A percentile compares a stretch with the other conserved stretches of the same genome.
Evolutionary conservation across 92 coral and sea anemone species (phyloP).

Genomic region (Epizoanthus illoricatus): DNA sequence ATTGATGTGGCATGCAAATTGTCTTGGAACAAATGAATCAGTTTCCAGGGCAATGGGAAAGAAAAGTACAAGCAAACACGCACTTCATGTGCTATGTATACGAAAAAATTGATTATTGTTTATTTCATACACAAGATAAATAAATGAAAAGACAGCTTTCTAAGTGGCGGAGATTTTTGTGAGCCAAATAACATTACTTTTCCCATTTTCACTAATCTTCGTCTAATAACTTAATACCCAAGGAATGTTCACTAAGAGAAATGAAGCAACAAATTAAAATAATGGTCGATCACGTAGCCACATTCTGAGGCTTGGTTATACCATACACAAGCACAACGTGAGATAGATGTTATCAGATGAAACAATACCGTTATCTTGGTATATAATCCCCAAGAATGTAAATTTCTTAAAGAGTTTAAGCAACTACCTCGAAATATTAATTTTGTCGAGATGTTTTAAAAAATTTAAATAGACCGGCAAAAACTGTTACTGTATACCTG

Average conservation of each 20-base stretch:
- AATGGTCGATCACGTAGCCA: neutral
- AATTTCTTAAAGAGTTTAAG: neutral
- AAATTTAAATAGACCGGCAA: too few species aligned
- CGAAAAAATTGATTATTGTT: neutral
- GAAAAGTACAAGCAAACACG: neutral
- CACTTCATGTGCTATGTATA: neutral
- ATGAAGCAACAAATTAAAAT: neutral
- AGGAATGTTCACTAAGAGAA: constrained; percentile 23
- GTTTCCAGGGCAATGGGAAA: neutral
- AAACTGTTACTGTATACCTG: too few species aligned
- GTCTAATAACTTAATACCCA: too few species aligned
- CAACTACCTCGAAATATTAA: neutral
- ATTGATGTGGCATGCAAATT: neutral
- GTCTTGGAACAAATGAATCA: neutral
- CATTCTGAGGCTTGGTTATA: neutral
- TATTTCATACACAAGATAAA: neutral
- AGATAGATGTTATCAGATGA: neutral
- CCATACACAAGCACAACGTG: neutral
- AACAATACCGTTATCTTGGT: neutral
- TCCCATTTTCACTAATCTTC: constrained; percentile 1
- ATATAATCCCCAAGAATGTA: neutral
- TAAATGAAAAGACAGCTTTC: neutral
- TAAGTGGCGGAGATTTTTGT: neutral
- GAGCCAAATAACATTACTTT: constrained; percentile 11
- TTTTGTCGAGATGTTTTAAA: neutral